Base-by-base conservation (phyloP, 2,888 invertebrate species). In the Embidobia sp. region DNA sequence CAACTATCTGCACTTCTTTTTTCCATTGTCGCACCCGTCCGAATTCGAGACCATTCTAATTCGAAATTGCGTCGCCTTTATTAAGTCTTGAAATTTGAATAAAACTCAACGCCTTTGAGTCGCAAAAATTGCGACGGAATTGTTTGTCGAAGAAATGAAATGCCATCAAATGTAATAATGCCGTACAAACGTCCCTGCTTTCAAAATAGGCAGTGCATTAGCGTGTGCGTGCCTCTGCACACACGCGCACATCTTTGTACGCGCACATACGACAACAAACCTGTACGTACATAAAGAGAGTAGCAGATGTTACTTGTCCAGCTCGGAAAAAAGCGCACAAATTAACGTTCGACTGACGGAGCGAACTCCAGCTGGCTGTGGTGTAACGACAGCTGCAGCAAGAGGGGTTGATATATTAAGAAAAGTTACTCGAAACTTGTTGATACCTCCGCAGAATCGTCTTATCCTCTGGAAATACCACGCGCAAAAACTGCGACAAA, bases 341-440 rank as follows among this genome's bases (percentile, higher is more conserved):
- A 78, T 78, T 74, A 78, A 78, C 69, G 74, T 42, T 6, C 42
- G 19, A 22, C 42, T 42, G 48, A 53, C 57, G 59, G 72, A 67
- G 69, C 22, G 42, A 57, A 64, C 46, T 64, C 57, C 63, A 67
- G 59, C 75, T 61, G 75, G 75, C 67, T 27, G 46, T 46, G 18
- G 18, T 2, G 8, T 40, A 16, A 55, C 44, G 69, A 76, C 78
- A 78, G 78, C 78, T 78, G 78, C 76, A 53, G 10, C 22, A 4
- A 13, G 42, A 42, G 42, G 42, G 42, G 42, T 72, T 63, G 66
- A 63, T 74, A 53, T 61, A 67, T 61, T 42, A 67, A 74, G 67
- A 67, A 61, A 74, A 61, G 59, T 61, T 61, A 67, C 66, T 59
- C 48, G 46, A 53, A 67, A 76, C 76, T 76, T 76, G 76, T 70